Evolutionary conservation across 2,797 vertebrate species (phyloP).

Genomic region (Acanthornis magna): DNA sequence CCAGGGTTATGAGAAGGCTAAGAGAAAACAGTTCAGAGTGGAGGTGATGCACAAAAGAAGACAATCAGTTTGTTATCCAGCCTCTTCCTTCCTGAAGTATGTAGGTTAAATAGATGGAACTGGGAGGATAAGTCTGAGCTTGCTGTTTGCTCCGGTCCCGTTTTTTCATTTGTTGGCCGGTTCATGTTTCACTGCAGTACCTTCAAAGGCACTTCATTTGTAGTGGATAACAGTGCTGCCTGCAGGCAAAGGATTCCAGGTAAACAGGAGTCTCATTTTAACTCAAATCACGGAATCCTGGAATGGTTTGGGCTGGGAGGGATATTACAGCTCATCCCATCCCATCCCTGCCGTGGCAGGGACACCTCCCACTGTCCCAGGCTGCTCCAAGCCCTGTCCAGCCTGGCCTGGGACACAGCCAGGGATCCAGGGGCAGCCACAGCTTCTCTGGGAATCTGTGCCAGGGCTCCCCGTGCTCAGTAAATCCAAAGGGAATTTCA

Average conservation of each 20-base stretch:
- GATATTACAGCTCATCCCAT: background rate
- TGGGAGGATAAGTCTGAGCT: background rate
- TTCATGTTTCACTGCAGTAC: background rate
- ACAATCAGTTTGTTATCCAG: background rate
- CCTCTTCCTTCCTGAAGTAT: conserved; percentile 16
- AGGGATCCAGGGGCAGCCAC: background rate
- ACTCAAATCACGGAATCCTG: background rate
- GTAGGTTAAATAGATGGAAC: background rate
- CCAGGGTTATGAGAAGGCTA: conserved; percentile 28
- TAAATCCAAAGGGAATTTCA: background rate
- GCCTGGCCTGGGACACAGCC: background rate
- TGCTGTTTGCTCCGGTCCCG: background rate
- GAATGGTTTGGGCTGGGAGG: background rate
- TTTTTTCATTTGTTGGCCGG: background rate
- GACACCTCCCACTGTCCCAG: background rate
- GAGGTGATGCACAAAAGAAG: background rate
- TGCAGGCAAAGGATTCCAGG: background rate
- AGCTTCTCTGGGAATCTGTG: background rate
- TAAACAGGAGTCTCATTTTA: background rate
- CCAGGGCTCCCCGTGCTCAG: background rate
- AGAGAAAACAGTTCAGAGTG: background rate
- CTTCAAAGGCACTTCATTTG: background rate
- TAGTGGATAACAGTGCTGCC: background rate
- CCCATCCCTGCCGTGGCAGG: background rate
- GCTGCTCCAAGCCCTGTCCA: background rate